phyloP scores from a whole-genome alignment of 2,888 invertebrate genomes.

The Arenicola marina region DNA sequence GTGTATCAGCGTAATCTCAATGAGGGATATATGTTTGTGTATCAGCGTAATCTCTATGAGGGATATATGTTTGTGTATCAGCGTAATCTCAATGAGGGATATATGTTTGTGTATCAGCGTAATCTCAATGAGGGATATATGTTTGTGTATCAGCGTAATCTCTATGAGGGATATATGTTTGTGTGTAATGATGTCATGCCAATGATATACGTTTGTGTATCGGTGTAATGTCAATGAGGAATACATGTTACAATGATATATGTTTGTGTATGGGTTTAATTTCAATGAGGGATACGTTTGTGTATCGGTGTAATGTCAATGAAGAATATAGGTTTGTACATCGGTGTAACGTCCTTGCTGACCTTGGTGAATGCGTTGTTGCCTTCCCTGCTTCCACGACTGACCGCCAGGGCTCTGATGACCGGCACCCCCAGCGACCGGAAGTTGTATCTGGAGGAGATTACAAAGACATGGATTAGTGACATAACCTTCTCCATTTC shows the following conservation, averaged over 20 bases:
- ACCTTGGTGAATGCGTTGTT: slow-evolving; percentile 64
- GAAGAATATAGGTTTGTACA: background rate
- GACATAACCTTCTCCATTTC: too few relatives aligned
- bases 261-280: background rate
- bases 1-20: too few relatives aligned
- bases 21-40: too few relatives aligned
- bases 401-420: slow-evolving; percentile 59
- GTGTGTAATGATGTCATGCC: too few relatives aligned
- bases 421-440: slow-evolving; percentile 50
- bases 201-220: background rate
- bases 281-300: background rate
- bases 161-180: too few relatives aligned
- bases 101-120: too few relatives aligned
- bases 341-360: slow-evolving; percentile 4
- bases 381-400: slow-evolving; percentile 64
- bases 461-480: background rate
- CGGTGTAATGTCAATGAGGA: background rate
- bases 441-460: slow-evolving; percentile 48
- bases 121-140: too few relatives aligned
- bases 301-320: too few relatives aligned
- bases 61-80: too few relatives aligned
- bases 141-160: too few relatives aligned
- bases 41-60: too few relatives aligned
- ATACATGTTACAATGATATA: background rate
- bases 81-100: too few relatives aligned